These are phyloP conservation scores for Penaeus monodon DNA, from an alignment of 2,888 invertebrate species.

Conservation along the genomic window DNA sequence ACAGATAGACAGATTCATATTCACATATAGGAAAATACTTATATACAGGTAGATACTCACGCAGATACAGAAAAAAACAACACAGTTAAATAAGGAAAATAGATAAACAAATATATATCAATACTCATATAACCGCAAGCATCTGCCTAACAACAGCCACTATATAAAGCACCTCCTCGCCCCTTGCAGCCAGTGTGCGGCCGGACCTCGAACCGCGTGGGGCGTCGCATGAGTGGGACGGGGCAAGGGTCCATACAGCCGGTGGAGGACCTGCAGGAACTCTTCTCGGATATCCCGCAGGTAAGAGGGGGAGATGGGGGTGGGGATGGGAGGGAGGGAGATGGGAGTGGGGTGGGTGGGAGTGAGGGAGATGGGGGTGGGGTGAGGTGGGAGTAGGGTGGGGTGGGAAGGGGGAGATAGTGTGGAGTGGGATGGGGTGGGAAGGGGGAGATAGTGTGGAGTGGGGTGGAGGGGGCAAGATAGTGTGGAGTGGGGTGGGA, in stretches of 20 bases:
- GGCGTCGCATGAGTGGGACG: slow-evolving; percentile 64
- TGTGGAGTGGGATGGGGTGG: too few relatives aligned
- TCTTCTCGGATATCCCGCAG: slow-evolving; percentile 4
- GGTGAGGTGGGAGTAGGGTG: too few relatives aligned
- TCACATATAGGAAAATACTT: too few relatives aligned
- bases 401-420: too few relatives aligned
- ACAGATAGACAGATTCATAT: too few relatives aligned
- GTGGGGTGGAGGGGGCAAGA: background rate
- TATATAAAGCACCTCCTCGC: background rate
- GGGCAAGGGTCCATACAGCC: slow-evolving; percentile 40
- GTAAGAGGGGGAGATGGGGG: background rate
- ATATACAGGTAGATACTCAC: too few relatives aligned
- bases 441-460: background rate
- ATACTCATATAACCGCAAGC: background rate
- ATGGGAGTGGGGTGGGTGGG: background rate
- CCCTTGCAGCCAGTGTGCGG: slow-evolving; percentile 39
- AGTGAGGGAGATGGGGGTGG: too few relatives aligned
- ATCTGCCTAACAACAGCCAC: too few relatives aligned
- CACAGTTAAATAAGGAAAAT: too few relatives aligned
- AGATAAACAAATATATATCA: too few relatives aligned
- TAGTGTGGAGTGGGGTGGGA: background rate
- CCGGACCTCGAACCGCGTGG: slow-evolving; percentile 54
- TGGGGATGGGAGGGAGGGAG: too few relatives aligned
- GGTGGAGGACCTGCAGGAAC: slow-evolving; percentile 16
- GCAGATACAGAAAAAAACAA: too few relatives aligned